These are phyloP conservation scores for Danaus chrysippus DNA, from an alignment of 2,888 invertebrate genomes.

Conservation along the genomic window DNA sequence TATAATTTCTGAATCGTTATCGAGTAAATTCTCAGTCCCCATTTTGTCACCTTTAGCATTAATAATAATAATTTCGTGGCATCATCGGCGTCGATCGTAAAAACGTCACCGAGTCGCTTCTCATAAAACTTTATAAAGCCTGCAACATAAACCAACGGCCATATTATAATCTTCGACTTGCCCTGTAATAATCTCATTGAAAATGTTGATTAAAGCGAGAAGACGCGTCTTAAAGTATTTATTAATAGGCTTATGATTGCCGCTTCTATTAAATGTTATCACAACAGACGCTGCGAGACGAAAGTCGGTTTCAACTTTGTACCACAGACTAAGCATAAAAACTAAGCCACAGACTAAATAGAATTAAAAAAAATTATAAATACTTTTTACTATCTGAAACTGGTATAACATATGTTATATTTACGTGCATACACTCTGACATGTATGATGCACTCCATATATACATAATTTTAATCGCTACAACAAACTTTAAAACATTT, in stretches of 20 bases:
- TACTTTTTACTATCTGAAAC: no score
- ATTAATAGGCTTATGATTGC: constrained; percentile 67
- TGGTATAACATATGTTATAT: no score
- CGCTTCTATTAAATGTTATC: constrained; percentile 59
- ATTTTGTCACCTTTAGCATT: constrained; percentile 24
- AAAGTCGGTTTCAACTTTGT: constrained; percentile 34
- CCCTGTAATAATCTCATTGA: constrained; percentile 62
- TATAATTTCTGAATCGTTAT: constrained; percentile 2
- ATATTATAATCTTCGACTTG: constrained; percentile 41
- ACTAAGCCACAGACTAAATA: background rate
- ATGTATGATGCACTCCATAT: no score
- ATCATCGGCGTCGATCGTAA: constrained; percentile 27
- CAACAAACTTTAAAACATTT: no score
- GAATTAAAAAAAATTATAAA: background rate
- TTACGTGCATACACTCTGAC: no score
- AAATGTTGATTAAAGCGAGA: constrained; percentile 64
- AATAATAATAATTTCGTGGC: constrained; percentile 29
- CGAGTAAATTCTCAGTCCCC: constrained; percentile 4
- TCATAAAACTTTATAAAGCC: constrained; percentile 49
- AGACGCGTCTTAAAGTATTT: constrained; percentile 51
- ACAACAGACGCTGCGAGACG: constrained; percentile 52
- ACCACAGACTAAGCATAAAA: constrained; percentile 39
- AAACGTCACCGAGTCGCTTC: constrained; percentile 18
- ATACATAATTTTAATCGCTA: no score
- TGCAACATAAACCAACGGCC: constrained; percentile 38